These are phyloP conservation scores for Chirona hameri DNA, from an alignment of 2,888 invertebrate species.

Conservation along the genomic window DNA sequence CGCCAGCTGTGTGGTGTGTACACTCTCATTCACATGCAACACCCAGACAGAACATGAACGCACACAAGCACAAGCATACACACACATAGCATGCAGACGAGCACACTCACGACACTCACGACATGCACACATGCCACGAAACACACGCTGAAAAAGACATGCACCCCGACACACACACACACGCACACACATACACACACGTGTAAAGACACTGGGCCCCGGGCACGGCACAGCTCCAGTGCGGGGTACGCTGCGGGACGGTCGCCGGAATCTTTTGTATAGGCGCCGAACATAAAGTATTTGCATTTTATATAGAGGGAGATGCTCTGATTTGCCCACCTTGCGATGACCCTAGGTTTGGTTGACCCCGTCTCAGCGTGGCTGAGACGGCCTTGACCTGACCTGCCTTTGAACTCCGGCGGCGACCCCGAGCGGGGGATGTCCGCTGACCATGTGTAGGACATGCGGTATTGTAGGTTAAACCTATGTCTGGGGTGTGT, in stretches of 20 bases:
- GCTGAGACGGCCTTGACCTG: slow-evolving; percentile 25
- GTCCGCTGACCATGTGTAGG: background rate
- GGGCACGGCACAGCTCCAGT: too few relatives aligned
- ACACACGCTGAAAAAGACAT: background rate
- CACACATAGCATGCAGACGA: background rate
- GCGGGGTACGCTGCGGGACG: too few relatives aligned
- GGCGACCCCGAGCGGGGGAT: background rate
- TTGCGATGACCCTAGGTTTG: slow-evolving; percentile 25
- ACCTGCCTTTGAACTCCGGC: background rate
- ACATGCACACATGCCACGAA: background rate
- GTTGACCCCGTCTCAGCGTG: slow-evolving; percentile 1
- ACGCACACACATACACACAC: background rate
- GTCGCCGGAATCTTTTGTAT: slow-evolving; percentile 1
- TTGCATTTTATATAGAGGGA: background rate
- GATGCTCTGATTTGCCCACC: background rate
- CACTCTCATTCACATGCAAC: background rate
- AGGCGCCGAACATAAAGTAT: background rate
- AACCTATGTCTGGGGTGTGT: background rate
- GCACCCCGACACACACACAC: background rate
- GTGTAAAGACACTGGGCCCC: too few relatives aligned
- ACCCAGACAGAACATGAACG: background rate
- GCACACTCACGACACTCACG: background rate
- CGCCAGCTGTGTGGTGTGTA: background rate
- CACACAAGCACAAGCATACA: background rate
- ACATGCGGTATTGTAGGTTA: slow-evolving; percentile 24